These are phyloP conservation scores for Datnioides undecimradiatus DNA, from an alignment of 2,113 vertebrate species.

Conservation along the genomic window DNA sequence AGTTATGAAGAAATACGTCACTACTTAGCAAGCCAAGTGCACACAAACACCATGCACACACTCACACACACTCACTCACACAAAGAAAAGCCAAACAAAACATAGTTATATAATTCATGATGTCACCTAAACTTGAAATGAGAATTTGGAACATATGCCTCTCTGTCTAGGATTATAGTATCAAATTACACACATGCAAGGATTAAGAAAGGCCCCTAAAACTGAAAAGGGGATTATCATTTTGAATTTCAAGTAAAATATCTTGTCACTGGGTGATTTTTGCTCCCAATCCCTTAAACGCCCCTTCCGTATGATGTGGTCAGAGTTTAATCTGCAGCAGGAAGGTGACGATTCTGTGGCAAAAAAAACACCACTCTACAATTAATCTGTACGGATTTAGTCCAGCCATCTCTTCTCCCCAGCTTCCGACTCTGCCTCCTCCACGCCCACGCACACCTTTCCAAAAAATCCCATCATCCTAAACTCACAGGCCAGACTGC, in stretches of 20 bases:
- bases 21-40: slow-evolving; percentile 1
- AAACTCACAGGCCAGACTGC: slow-evolving; percentile 39
- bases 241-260: slow-evolving; percentile 26
- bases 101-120: slow-evolving; percentile 63
- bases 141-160: slow-evolving; percentile 31
- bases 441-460: slow-evolving; percentile 56
- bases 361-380: slow-evolving; percentile 50
- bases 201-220: slow-evolving; percentile 27
- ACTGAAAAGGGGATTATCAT: slow-evolving; percentile 36
- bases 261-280: slow-evolving; percentile 22
- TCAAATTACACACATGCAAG: slow-evolving; percentile 29
- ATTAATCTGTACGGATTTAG: slow-evolving; percentile 69
- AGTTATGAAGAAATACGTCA: slow-evolving; percentile 21
- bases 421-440: slow-evolving; percentile 15
- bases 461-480: slow-evolving; percentile 62
- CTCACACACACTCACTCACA: not conserved
- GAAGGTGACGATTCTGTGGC: slow-evolving; percentile 53
- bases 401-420: slow-evolving; percentile 22
- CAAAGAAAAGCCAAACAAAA: slow-evolving; percentile 39
- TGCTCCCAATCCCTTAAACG: slow-evolving; percentile 15
- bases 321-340: slow-evolving; percentile 47
- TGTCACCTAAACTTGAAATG: slow-evolving; percentile 30
- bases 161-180: slow-evolving; percentile 6
- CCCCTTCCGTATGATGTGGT: slow-evolving; percentile 18
- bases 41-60: slow-evolving; percentile 5